phyloP scores from a whole-genome alignment of 1,140 invertebrate species.

The Bombus picipes region DNA sequence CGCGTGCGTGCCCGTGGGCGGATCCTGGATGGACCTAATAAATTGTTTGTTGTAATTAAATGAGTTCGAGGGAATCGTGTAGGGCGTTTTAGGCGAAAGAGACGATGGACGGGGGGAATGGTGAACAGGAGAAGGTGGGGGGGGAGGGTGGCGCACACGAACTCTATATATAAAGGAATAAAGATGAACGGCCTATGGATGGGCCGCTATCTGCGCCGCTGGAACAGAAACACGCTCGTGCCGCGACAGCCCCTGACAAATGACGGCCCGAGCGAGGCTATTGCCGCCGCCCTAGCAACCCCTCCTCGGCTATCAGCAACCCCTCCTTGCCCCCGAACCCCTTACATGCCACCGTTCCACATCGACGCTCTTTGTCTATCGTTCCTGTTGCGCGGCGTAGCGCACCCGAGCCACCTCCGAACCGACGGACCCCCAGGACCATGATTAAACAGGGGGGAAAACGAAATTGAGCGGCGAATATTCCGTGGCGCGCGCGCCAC shows the following conservation, averaged over 20 bases:
- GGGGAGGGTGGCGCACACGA: conserved; percentile 22
- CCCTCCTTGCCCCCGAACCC: background rate
- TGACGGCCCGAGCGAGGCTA: conserved; percentile 79
- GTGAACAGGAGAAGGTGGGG: background rate
- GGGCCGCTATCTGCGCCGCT: conserved; percentile 81
- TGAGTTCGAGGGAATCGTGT: conserved; percentile 81
- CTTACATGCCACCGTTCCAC: conserved; percentile 28
- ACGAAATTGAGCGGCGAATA: conserved; percentile 79
- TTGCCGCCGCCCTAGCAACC: conserved; percentile 68
- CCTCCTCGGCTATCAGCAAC: conserved; percentile 51
- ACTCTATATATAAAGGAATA: conserved; percentile 79
- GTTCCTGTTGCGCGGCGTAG: conserved; percentile 1
- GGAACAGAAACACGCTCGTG: conserved; percentile 82
- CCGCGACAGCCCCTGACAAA: conserved; percentile 83
- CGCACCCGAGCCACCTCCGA: conserved; percentile 74
- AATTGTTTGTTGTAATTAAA: conserved; percentile 83
- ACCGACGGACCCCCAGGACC: conserved; percentile 61
- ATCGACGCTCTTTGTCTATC: background rate
- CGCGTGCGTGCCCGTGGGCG: conserved; percentile 75
- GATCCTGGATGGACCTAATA: conserved; percentile 81
- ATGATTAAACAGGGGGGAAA: conserved; percentile 81
- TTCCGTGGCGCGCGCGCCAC: conserved; percentile 54
- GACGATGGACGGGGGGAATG: background rate
- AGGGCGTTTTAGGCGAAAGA: conserved; percentile 66
- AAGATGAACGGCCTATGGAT: conserved; percentile 82